These are phyloP conservation scores for Bradypodion pumilum DNA, from an alignment of 2,797 vertebrate species.

Conservation along the genomic window DNA sequence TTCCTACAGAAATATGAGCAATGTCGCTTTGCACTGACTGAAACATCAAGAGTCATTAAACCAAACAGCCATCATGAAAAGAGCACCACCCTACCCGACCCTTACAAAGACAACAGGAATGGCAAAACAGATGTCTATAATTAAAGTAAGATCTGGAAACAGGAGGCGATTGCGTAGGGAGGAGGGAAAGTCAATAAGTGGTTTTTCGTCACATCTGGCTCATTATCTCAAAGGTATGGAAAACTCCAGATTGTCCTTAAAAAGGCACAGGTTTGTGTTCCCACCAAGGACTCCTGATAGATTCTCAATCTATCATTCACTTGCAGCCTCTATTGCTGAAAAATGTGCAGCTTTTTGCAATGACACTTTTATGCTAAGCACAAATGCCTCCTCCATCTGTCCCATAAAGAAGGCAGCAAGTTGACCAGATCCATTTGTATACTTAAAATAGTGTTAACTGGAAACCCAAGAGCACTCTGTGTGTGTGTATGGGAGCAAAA, in stretches of 20 bases:
- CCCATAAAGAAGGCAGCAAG: slow-evolving; percentile 46
- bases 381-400: slow-evolving; percentile 63
- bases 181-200: not conserved
- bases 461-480: slow-evolving; percentile 15
- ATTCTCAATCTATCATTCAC: slow-evolving; percentile 60
- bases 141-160: slow-evolving; percentile 49
- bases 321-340: slow-evolving; percentile 55
- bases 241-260: slow-evolving; percentile 50
- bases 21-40: slow-evolving; percentile 35
- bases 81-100: not conserved
- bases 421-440: slow-evolving; percentile 32
- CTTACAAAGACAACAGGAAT: not conserved
- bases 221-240: slow-evolving; percentile 42
- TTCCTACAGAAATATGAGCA: slow-evolving; percentile 40
- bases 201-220: slow-evolving; percentile 44
- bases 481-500: not conserved
- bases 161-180: not conserved
- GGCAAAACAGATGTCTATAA: slow-evolving; percentile 43
- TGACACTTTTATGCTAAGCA: slow-evolving; percentile 57
- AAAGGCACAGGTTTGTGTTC: slow-evolving; percentile 49
- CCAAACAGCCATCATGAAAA: slow-evolving; percentile 26
- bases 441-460: slow-evolving; percentile 39
- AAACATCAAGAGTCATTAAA: slow-evolving; percentile 66
- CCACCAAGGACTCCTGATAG: slow-evolving; percentile 53
- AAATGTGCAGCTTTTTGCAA: slow-evolving; percentile 56